A percentile compares a stretch with the other conserved stretches of the same genome.
Evolutionary conservation across 2,888 invertebrate species (phyloP).

Genomic region (Scaeva pyrastri): DNA sequence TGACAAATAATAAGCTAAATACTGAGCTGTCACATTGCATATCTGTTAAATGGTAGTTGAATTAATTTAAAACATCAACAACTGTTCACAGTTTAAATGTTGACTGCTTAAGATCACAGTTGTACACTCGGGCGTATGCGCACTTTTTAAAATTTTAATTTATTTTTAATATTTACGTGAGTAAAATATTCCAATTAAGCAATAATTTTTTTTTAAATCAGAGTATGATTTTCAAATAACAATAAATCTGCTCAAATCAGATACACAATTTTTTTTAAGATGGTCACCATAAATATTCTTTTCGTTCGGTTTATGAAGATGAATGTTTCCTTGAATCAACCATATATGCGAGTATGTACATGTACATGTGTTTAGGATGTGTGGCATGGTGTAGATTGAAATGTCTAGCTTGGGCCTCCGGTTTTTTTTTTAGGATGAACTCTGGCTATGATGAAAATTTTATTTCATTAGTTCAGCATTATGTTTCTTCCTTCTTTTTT

Average conservation of each 20-base stretch:
- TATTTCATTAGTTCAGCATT: constrained; percentile 54
- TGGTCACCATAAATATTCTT: neutral
- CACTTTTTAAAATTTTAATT: too few species aligned
- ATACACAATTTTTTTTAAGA: neutral
- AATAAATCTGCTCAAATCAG: neutral
- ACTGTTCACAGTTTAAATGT: too few species aligned
- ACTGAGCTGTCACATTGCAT: too few species aligned
- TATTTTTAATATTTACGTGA: neutral
- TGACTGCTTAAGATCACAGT: too few species aligned
- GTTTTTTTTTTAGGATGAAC: constrained; percentile 55
- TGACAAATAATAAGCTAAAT: too few species aligned
- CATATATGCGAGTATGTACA: neutral
- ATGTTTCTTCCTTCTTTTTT: constrained; percentile 16
- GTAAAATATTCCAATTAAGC: neutral
- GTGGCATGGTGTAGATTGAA: constrained; percentile 32
- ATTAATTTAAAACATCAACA: too few species aligned
- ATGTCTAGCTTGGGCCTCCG: constrained; percentile 32
- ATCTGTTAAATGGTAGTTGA: too few species aligned
- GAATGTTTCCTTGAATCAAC: constrained; percentile 27
- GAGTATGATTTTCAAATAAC: neutral
- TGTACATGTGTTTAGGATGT: neutral
- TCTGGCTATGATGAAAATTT: constrained; percentile 30
- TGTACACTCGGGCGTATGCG: too few species aligned
- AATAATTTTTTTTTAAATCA: too few species aligned
- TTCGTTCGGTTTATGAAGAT: constrained; percentile 12